Evolutionary conservation across 2,113 vertebrate species (phyloP).

Genomic region (Cathartes aura): DNA sequence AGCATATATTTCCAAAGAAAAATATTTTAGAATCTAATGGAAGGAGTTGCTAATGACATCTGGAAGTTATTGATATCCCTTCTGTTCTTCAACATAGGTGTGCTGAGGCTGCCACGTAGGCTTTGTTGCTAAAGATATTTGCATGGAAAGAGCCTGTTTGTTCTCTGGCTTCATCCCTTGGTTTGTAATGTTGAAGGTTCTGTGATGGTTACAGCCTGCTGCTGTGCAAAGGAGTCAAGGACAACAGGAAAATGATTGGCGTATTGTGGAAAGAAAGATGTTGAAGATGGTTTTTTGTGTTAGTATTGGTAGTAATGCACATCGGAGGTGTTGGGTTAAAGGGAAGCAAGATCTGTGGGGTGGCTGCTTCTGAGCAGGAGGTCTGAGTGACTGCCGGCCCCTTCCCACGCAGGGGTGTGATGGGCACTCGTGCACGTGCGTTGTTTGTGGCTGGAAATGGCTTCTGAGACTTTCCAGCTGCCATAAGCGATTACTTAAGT

Average conservation of each 20-base stretch:
- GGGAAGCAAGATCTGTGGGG: not conserved
- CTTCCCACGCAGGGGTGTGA: fast-evolving
- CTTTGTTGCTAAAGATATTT: not conserved
- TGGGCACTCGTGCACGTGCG: fast-evolving
- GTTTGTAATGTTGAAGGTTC: not conserved
- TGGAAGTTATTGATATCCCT: not conserved
- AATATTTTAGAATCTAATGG: not conserved
- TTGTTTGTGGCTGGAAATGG: not conserved
- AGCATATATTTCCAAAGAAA: not conserved
- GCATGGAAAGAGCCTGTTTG: not conserved
- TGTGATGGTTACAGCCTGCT: not conserved
- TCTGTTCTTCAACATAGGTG: fast-evolving
- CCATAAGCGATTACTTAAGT: not conserved
- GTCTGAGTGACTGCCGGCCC: not conserved
- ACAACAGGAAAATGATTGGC: too few relatives aligned
- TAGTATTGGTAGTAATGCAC: fast-evolving
- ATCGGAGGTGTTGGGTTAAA: not conserved
- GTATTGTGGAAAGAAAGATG: not conserved
- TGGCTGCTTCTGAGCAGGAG: not conserved
- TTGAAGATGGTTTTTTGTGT: not conserved
- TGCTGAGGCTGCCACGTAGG: fast-evolving
- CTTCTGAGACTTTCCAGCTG: not conserved
- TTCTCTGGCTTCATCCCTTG: not conserved
- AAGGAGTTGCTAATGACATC: not conserved
- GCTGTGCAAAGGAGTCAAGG: too few relatives aligned